A percentile compares a stretch with the other conserved stretches of the same genome.
These are phyloP conservation scores for Nasonovia ribisnigri DNA, from an alignment of 2,888 invertebrate genomes.

Conservation along the genomic window DNA sequence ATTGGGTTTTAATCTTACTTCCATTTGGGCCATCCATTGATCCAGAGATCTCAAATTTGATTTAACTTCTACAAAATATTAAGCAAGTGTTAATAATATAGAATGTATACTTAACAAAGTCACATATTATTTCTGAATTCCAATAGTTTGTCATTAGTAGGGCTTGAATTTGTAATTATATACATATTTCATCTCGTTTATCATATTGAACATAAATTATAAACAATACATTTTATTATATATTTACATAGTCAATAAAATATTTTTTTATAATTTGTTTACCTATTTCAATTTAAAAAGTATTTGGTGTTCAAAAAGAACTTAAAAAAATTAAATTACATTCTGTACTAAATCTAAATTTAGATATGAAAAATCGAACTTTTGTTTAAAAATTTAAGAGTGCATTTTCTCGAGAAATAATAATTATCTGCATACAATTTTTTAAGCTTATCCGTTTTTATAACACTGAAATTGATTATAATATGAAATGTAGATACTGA, in stretches of 20 bases:
- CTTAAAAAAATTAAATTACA: not conserved
- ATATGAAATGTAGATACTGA: not conserved
- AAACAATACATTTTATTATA: not conserved
- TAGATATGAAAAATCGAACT: not conserved
- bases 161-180: not conserved
- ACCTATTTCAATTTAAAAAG: not conserved
- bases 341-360: not conserved
- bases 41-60: conserved; percentile 53
- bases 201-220: not conserved
- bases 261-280: not conserved
- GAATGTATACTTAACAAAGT: not conserved
- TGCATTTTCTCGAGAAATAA: not conserved
- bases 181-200: not conserved
- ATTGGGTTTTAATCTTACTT: conserved; percentile 49
- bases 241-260: not conserved
- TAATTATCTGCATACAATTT: not conserved
- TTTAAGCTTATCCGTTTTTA: not conserved
- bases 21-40: conserved; percentile 59
- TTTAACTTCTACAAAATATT: conserved; percentile 50
- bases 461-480: not conserved
- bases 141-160: not conserved
- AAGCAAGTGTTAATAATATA: not conserved
- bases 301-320: not conserved
- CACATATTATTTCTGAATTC: not conserved
- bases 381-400: not conserved